Evolutionary conservation across 2,797 vertebrate species (phyloP), one percentile per base, ranked within the genome.

Genomic region (Schizothorax lantsangensis): DNA sequence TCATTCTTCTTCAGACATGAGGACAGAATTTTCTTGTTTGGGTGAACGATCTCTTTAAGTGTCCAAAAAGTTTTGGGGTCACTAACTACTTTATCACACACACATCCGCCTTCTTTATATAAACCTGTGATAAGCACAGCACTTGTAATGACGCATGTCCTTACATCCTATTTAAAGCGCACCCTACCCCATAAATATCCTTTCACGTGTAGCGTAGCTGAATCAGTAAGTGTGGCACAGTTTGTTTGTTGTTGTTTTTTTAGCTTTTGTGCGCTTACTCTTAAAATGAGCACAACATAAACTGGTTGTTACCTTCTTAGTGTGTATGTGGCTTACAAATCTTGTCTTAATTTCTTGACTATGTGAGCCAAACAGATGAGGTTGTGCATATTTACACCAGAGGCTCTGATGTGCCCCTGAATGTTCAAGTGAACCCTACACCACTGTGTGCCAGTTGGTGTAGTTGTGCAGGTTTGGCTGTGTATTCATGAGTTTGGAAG

Each of bases 401-500:
- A 64, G 54, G 15, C 36, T 79, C 38, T 45, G 15, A 79, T 12
- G 78, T 64, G n/a, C 26, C 17, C 74, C 6, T 7, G 57, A 54
- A 54, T 54, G 74, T 36, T 14, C 47, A 54, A 57, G n/a, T 38
- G 11, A 57, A 59, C 47, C 36, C 21, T 40, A 59, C 33, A 17
- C 52, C 21, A n/a, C 36, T 0, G n/a, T 12, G 15, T 73, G 54
- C 54, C 45, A 40, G 45, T 75, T 72, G 54, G 43, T 74, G 86
- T 85, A 38, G n/a, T 40, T 40, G 57, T 59, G 75, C 36, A 64
- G 59, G 59, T 26, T 23, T 78, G 45, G 33, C 33, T 79, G 33
- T 79, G 64, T 71, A 75, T 68, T 74, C 47, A 45, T 66, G 43
- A 57, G 54, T 57, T 26, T 69, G 83, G 43, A 59, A 83, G 49